Evolutionary conservation across 1,140 invertebrate genomes (phyloP).

Genomic region (Coptotermes formosanus): DNA sequence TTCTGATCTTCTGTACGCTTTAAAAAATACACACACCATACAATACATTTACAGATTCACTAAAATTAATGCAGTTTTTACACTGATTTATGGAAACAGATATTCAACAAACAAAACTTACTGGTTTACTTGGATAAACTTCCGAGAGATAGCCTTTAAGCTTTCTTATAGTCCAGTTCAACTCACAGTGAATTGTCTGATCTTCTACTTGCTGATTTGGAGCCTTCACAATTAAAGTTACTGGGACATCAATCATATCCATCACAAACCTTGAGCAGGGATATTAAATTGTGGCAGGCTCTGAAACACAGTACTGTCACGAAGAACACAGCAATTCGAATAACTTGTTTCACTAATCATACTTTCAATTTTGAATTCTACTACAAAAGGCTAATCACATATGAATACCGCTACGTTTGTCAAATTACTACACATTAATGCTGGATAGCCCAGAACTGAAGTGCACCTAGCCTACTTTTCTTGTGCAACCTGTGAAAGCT

Average conservation of each 20-base stretch:
- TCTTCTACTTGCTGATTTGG: conserved; percentile 88
- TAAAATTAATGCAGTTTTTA: neutral
- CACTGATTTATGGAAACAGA: neutral
- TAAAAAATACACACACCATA: conserved; percentile 34
- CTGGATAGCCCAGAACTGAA: neutral
- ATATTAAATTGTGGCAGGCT: neutral
- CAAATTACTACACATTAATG: neutral
- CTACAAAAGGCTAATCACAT: neutral
- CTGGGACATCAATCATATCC: conserved; percentile 46
- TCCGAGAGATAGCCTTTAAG: conserved; percentile 79
- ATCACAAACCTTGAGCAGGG: conserved; percentile 36
- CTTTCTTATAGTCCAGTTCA: conserved; percentile 80
- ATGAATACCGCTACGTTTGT: neutral
- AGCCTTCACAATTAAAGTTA: conserved; percentile 79
- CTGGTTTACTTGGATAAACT: conserved; percentile 87
- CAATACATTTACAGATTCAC: neutral
- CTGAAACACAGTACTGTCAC: neutral
- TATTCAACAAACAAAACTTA: conserved; percentile 53
- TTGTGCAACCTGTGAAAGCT: neutral
- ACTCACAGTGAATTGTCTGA: conserved; percentile 75
- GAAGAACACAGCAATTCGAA: too few species aligned
- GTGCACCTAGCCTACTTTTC: neutral
- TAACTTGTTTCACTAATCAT: too few species aligned
- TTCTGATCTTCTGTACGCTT: conserved; percentile 79
- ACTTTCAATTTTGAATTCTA: neutral